Evolutionary conservation across 2,888 invertebrate genomes (phyloP), one percentile per base, ranked within the genome.

Genomic region (Drosophila pseudotalamancana): DNA sequence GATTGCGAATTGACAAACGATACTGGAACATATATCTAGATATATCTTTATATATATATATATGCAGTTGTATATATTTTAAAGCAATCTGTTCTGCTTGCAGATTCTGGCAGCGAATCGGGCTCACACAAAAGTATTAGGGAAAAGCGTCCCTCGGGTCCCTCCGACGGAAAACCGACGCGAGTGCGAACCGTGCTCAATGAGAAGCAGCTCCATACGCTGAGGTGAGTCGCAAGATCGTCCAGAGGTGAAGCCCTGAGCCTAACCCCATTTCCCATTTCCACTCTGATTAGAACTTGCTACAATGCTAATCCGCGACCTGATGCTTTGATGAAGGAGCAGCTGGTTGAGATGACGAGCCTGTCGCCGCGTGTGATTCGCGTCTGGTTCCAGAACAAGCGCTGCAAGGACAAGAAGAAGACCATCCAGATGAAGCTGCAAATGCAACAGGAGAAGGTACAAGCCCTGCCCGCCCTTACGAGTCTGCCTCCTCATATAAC

Each of bases 321-420:
- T 32, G 99, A 99, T 92, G 99, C 99, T 34, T 94, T 99, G 67
- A 98, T 99, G 97, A 99, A 99, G 93, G 99, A 99, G 92, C 99
- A 99, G 91, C 94, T 99, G 69, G 99, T 99, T 35, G 99, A 99
- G 92, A 98, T 99, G 99, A 99, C 99, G 12, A 95, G 97, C 0
- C 94, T 99, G 49, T 98, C 97, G 88, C 99, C 99, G 16, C 93
- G 99, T 12, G 99, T 99, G 83, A 99, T 99, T 91, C 94, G 99
- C 89, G 99, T 99, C 61, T 99, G 99, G 99, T 99, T 99, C 93
- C 99, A 99, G 92, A 99, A 99, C 92, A 99, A 98, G 91, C 93
- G 98, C 72, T 98, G 98, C 93, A 98, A 98, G 92, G 98, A 98
- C 92, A 98, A 98, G 93, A 98, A 98, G 93, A 96, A 97, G 91